These are phyloP conservation scores for Penaeus indicus DNA, from an alignment of 1,140 invertebrate species.

Conservation along the genomic window DNA sequence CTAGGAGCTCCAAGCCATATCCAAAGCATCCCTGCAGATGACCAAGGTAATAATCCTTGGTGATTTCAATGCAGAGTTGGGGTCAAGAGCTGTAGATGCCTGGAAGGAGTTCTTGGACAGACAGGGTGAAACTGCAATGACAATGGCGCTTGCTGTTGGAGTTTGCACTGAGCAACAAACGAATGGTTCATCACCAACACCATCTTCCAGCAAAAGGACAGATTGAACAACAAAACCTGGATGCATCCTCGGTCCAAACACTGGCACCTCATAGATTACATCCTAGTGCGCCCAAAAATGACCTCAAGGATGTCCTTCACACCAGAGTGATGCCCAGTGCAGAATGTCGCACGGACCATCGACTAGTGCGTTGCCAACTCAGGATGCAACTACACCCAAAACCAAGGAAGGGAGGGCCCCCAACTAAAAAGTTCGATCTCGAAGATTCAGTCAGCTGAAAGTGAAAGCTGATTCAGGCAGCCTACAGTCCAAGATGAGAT, in stretches of 20 bases:
- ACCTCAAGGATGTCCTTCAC: too few relatives aligned
- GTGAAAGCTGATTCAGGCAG: too few relatives aligned
- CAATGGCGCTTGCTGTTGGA: neutral
- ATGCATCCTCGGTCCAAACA: neutral
- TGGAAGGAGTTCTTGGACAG: neutral
- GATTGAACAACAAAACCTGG: neutral
- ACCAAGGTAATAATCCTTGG: conserved; percentile 1
- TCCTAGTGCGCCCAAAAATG: neutral
- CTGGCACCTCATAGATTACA: neutral
- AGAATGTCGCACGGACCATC: too few relatives aligned
- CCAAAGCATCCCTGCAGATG: too few relatives aligned
- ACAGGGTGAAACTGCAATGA: neutral
- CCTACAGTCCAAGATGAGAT: too few relatives aligned
- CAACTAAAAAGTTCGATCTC: too few relatives aligned
- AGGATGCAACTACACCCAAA: too few relatives aligned
- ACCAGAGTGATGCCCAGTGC: too few relatives aligned
- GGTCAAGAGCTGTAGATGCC: neutral
- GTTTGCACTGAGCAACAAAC: neutral
- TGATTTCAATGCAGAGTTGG: conserved; percentile 3
- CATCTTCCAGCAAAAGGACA: conserved; percentile 8
- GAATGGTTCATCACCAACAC: neutral
- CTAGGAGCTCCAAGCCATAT: neutral
- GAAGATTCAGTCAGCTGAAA: too few relatives aligned
- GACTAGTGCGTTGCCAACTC: too few relatives aligned
- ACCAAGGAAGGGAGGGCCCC: too few relatives aligned